Evolutionary conservation across 2,113 vertebrate species (phyloP).

Genomic region (Tetrao urogallus): DNA sequence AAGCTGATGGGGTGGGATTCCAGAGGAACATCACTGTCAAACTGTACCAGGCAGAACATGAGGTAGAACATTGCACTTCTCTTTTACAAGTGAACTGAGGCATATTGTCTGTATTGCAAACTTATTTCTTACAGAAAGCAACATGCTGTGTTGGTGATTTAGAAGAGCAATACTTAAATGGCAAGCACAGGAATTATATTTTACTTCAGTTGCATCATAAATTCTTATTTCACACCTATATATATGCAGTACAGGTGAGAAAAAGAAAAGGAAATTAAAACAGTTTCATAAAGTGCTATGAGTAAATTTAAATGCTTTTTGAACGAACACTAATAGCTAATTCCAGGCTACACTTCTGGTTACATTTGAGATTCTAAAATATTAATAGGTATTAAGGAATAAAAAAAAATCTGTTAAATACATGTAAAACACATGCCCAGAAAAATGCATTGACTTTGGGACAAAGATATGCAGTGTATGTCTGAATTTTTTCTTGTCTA

Average conservation of each 20-base stretch:
- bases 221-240: background rate
- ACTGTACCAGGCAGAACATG: slow-evolving; percentile 93
- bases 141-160: background rate
- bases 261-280: background rate
- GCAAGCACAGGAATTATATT: background rate
- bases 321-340: background rate
- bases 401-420: background rate
- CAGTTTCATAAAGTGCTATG: background rate
- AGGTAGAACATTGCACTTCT: slow-evolving; percentile 78
- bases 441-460: background rate
- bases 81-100: background rate
- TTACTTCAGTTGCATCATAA: background rate
- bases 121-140: background rate
- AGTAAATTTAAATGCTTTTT: background rate
- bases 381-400: background rate
- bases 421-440: background rate
- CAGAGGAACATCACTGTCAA: slow-evolving; percentile 92
- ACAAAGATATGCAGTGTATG: background rate
- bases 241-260: too few relatives aligned
- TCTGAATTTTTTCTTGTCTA: background rate
- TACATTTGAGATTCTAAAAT: background rate
- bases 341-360: background rate
- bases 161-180: background rate
- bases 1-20: slow-evolving; percentile 77
- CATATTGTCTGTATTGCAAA: background rate